Evolutionary conservation across 2,888 invertebrate species (phyloP), one percentile per base, ranked within the genome.

Genomic region (Andrena trimmerana): DNA sequence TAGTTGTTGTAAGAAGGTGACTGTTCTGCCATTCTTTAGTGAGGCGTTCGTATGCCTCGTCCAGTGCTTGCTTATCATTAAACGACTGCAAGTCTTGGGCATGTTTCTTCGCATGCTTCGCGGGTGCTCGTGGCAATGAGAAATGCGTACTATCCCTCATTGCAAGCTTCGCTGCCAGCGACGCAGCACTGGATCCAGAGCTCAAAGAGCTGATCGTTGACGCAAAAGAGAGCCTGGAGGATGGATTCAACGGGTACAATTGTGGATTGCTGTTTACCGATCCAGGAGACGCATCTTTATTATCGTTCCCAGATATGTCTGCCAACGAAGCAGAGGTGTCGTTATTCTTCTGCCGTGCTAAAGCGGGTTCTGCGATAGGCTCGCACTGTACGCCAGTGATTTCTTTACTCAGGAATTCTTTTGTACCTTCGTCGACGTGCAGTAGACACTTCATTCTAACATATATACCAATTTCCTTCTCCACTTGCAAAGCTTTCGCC

Each of bases 261-360:
- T 91, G 91, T 0, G 88, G 85, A 78, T 90, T 92, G 27, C 93
- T 93, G 13, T 89, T 91, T 1, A 93, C 91, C 0, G 93, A 94
- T 29, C 92, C 90, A 3, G 93, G 93, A 0, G 93, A 93, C 6
- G 74, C 73, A 33, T 93, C 93, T 74, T 92, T 92, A 54, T 91
- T 92, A 2, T 92, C 93, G 71, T 92, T 92, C 4, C 90, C 92
- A 8, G 93, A 94, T 20, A 93, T 92, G 57, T 94, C 93, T 7
- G 92, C 93, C 2, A 93, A 62, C 2, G 87, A 91, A 0, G 90
- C 86, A 0, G 90, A 93, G 0, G 87, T 89, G 63, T 93, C 92
- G 36, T 89, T 90, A 57, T 71, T 78, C 74, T 90, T 89, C 16
- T 87, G 84, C 13, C 86, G 81, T 2, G 65, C 67, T 13, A 84